These are phyloP conservation scores for Drosophila austrosaltans DNA, from an alignment of 2,888 invertebrate species.

Conservation along the genomic window DNA sequence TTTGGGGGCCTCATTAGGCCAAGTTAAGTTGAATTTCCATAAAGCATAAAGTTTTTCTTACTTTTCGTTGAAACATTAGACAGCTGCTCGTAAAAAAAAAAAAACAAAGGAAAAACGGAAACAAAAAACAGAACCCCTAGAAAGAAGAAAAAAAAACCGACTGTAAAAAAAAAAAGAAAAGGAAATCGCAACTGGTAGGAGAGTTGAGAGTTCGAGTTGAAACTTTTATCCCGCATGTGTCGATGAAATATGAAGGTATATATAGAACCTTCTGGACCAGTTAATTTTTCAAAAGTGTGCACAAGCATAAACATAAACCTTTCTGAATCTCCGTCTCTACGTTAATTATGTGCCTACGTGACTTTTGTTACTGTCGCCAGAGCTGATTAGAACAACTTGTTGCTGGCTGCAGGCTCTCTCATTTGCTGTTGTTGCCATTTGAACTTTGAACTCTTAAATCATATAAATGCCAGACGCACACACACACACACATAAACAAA, in stretches of 20 bases:
- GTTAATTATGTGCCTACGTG: constrained; percentile 74
- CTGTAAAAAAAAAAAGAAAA: constrained; percentile 32
- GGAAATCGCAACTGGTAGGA: constrained; percentile 62
- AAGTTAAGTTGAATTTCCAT: constrained; percentile 77
- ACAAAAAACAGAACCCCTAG: constrained; percentile 14
- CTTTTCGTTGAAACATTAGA: constrained; percentile 48
- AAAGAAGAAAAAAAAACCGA: constrained; percentile 1
- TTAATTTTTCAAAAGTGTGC: constrained; percentile 53
- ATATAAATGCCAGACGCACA: constrained; percentile 48
- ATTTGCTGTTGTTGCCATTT: neutral
- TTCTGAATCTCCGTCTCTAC: constrained; percentile 24
- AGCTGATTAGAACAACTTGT: constrained; percentile 16
- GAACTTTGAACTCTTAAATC: constrained; percentile 66
- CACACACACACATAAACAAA: constrained; percentile 10
- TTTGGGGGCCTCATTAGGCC: constrained; percentile 62
- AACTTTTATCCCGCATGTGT: constrained; percentile 56
- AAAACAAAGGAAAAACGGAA: constrained; percentile 12
- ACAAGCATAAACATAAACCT: constrained; percentile 6
- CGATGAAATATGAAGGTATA: constrained; percentile 58
- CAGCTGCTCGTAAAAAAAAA: constrained; percentile 65
- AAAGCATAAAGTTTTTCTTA: constrained; percentile 63
- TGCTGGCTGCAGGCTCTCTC: neutral
- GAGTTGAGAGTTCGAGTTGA: constrained; percentile 1
- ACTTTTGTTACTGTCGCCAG: constrained; percentile 35
- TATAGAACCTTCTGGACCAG: constrained; percentile 63